Evolutionary conservation across 1,140 invertebrate species (phyloP).

Genomic region (Bombus soroeensis): DNA sequence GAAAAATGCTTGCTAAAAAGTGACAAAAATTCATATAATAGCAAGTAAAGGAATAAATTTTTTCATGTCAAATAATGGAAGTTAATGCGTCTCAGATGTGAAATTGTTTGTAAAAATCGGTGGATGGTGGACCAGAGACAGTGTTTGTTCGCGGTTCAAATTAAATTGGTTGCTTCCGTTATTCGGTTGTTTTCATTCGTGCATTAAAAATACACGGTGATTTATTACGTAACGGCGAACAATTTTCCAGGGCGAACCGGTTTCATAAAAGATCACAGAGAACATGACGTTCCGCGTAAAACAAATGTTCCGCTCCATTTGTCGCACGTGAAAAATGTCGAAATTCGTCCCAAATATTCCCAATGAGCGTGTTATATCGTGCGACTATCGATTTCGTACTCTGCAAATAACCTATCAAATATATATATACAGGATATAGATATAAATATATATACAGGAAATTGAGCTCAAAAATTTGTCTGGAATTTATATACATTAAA

Average conservation of each 20-base stretch:
- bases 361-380: constrained; percentile 15
- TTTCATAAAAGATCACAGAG: constrained; percentile 36
- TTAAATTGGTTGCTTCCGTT: neutral
- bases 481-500: too few species aligned
- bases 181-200: neutral
- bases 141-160: neutral
- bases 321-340: constrained; percentile 16
- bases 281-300: neutral
- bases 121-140: too few species aligned
- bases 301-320: constrained; percentile 34
- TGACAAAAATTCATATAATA: neutral
- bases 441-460: too few species aligned
- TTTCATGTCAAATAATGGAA: neutral
- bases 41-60: neutral
- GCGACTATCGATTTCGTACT: neutral
- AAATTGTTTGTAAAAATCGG: constrained; percentile 19
- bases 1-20: neutral
- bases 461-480: neutral
- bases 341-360: constrained; percentile 11
- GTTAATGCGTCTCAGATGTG: neutral
- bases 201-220: constrained; percentile 20
- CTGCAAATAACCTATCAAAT: neutral
- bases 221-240: constrained; percentile 19
- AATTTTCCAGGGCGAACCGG: neutral
- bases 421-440: too few species aligned